These are phyloP conservation scores for Anastatus disparis DNA, from an alignment of 1,140 invertebrate species.

Conservation along the genomic window DNA sequence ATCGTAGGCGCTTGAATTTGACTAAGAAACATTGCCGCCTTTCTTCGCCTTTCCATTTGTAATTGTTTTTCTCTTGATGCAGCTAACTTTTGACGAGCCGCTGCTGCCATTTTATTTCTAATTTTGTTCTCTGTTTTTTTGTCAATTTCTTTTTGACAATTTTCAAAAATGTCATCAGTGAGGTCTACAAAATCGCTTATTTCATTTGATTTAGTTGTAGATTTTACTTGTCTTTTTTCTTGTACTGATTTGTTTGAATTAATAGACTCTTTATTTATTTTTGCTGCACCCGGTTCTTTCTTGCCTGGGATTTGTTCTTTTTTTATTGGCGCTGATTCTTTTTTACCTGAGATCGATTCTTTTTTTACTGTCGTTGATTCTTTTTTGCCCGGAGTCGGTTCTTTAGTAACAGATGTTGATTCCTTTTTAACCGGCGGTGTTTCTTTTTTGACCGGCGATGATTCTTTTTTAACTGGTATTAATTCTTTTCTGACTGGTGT, in stretches of 20 bases:
- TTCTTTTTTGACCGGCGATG: neutral
- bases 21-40: constrained; percentile 73
- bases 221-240: neutral
- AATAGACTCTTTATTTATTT: too few species aligned
- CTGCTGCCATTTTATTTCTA: constrained; percentile 72
- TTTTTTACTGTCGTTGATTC: neutral
- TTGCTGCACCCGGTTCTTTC: neutral
- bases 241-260: neutral
- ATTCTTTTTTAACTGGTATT: neutral
- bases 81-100: constrained; percentile 71
- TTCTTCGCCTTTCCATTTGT: constrained; percentile 77
- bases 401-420: too few species aligned
- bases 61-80: constrained; percentile 74
- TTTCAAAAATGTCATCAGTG: constrained; percentile 65
- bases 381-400: neutral
- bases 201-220: neutral
- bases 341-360: neutral
- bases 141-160: constrained; percentile 60
- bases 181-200: constrained; percentile 66
- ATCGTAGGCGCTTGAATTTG: constrained; percentile 66
- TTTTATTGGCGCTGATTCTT: neutral
- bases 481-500: neutral
- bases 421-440: neutral
- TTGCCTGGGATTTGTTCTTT: too few species aligned
- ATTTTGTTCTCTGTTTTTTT: constrained; percentile 71